phyloP scores from a whole-genome alignment of 2,888 invertebrate genomes.

The Agrilus biguttatus region DNA sequence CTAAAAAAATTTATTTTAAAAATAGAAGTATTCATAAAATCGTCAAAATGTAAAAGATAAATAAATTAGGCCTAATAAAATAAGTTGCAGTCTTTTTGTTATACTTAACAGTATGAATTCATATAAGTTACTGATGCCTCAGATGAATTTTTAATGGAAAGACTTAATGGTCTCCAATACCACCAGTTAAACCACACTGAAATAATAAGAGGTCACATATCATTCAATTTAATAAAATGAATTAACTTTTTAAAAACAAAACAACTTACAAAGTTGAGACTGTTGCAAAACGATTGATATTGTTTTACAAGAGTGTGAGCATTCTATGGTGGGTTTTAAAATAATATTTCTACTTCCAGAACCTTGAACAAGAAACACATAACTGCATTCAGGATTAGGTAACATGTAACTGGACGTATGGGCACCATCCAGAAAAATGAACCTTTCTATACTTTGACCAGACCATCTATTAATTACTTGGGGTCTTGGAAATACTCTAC shows the following conservation, averaged over 20 bases:
- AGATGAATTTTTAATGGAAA: slow-evolving; percentile 44
- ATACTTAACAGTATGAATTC: slow-evolving; percentile 46
- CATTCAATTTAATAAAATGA: neutral
- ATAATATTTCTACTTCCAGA: slow-evolving; percentile 58
- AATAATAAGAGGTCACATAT: slow-evolving; percentile 25
- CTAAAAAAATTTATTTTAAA: too few relatives aligned
- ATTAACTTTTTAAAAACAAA: neutral
- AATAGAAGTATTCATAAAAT: too few relatives aligned
- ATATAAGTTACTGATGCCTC: slow-evolving; percentile 50
- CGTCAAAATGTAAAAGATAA: too few relatives aligned
- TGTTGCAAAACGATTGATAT: slow-evolving; percentile 56
- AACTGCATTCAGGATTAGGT: slow-evolving; percentile 72
- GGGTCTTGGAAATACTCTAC: slow-evolving; percentile 60
- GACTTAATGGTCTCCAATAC: slow-evolving; percentile 62
- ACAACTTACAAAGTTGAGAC: slow-evolving; percentile 60
- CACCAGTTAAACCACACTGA: slow-evolving; percentile 76
- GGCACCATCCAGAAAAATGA: slow-evolving; percentile 58
- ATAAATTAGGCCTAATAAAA: neutral
- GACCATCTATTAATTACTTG: slow-evolving; percentile 45
- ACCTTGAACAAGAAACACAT: slow-evolving; percentile 59
- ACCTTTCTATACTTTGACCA: slow-evolving; percentile 66
- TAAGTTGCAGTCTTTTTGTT: neutral
- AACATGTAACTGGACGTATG: slow-evolving; percentile 49
- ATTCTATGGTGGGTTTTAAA: slow-evolving; percentile 64
- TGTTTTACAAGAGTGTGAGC: slow-evolving; percentile 53